Conservation (phyloP, 1,140 invertebrate species). For the Trichoplusia ni region DNA sequence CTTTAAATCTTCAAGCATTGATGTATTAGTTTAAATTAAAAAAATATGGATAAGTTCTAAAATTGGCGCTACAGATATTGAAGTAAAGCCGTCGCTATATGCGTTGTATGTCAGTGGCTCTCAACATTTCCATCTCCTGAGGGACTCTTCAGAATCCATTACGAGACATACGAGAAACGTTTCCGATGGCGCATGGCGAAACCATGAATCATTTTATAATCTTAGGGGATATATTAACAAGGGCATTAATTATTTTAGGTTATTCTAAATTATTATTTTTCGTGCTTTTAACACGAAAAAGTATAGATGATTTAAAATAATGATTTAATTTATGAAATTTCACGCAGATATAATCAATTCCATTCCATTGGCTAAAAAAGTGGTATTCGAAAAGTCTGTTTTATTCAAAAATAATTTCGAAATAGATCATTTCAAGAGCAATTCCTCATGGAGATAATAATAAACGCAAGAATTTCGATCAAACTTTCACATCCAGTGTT, state of each 20-base stretch:
- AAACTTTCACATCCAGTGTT: constrained; percentile 17
- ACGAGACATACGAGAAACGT: constrained; percentile 14
- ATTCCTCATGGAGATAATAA: too few species aligned
- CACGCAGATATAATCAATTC: too few species aligned
- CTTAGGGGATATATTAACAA: constrained; percentile 12
- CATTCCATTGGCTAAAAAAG: too few species aligned
- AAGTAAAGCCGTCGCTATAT: not conserved
- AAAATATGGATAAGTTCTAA: too few species aligned
- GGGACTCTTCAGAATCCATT: constrained; percentile 27
- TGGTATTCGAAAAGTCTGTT: too few species aligned
- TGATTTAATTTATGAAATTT: too few species aligned
- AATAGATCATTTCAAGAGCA: too few species aligned
- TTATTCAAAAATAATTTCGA: too few species aligned
- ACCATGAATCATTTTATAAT: constrained; percentile 25
- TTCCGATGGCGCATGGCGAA: constrained; percentile 11
- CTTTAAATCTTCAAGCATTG: too few species aligned
- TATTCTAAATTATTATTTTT: constrained; percentile 14
- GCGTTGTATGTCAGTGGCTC: constrained; percentile 10
- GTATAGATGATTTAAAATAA: too few species aligned
- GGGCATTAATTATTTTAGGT: constrained; percentile 1
- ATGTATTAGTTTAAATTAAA: too few species aligned
- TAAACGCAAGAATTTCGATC: not conserved
- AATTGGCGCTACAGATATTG: not conserved
- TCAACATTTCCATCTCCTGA: constrained; percentile 9
- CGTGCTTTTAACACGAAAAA: too few species aligned